A percentile compares a stretch with the other conserved stretches of the same genome.
These are phyloP conservation scores for Nibea albiflora DNA, from an alignment of 2,113 vertebrate genomes.

Conservation along the genomic window DNA sequence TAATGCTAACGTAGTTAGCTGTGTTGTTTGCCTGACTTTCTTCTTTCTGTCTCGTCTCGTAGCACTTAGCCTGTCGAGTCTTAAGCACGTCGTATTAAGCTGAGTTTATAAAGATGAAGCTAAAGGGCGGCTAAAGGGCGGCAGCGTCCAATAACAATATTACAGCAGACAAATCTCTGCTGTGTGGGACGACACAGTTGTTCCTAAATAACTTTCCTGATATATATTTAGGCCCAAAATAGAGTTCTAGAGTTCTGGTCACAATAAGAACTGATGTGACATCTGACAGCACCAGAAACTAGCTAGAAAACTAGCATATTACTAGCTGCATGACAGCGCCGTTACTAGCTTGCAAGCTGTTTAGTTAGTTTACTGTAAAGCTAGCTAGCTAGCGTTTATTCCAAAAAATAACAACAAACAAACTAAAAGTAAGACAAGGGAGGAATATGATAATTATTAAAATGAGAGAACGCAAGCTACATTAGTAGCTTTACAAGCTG, in stretches of 20 bases:
- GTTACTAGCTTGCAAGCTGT: background rate
- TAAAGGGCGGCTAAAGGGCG: slow-evolving; percentile 68
- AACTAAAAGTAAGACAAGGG: background rate
- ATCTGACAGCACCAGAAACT: background rate
- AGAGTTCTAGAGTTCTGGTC: too few species aligned
- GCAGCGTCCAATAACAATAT: background rate
- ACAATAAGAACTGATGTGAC: too few species aligned
- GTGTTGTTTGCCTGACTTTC: background rate
- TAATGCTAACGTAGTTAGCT: background rate
- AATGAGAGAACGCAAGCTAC: too few species aligned
- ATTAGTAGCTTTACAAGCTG: background rate
- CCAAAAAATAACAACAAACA: background rate
- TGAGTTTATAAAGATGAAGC: background rate
- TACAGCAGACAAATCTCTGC: background rate
- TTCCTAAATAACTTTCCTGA: too few species aligned
- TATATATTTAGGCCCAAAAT: background rate
- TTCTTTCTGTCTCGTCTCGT: background rate
- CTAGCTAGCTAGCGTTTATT: background rate
- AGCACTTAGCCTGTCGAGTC: background rate
- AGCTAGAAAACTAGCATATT: background rate
- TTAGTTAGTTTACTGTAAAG: background rate
- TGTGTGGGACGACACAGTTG: too few species aligned
- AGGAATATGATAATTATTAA: background rate
- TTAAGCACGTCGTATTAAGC: background rate
- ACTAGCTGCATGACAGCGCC: background rate